Evolutionary conservation across 2,113 vertebrate species (phyloP).

Genomic region (Nycticebus coucang): DNA sequence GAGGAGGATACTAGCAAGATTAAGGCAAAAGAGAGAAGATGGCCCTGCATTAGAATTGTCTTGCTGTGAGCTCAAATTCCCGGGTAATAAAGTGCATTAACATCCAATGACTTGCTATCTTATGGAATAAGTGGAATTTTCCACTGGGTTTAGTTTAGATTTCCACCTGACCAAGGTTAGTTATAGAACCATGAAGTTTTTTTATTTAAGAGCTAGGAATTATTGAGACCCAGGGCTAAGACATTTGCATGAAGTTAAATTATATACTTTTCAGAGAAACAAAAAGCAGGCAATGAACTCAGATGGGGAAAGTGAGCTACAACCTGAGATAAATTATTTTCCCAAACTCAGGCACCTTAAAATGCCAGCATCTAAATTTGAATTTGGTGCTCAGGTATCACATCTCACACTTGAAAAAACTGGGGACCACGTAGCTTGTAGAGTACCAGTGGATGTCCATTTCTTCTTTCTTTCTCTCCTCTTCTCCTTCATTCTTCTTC

Average conservation of each 20-base stretch:
- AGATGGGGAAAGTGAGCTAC: neutral
- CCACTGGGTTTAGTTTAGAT: constrained; percentile 1
- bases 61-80: constrained; percentile 18
- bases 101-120: neutral
- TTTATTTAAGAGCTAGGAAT: neutral
- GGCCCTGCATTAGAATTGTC: neutral
- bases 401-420: neutral
- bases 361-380: neutral
- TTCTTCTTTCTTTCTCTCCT: neutral
- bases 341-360: neutral
- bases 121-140: neutral
- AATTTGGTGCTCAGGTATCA: neutral
- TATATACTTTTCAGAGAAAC: neutral
- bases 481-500: neutral
- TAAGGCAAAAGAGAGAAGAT: too few species aligned
- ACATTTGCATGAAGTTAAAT: neutral
- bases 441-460: fast-evolving
- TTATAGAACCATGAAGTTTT: neutral
- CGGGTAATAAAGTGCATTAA: neutral
- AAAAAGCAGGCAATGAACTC: neutral
- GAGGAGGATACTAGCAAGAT: too few species aligned
- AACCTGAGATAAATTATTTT: neutral
- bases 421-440: neutral
- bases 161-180: neutral
- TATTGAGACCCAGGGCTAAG: neutral